phyloP scores from a whole-genome alignment of 2,888 invertebrate genomes.

The Cryptophagus acutangulus region DNA sequence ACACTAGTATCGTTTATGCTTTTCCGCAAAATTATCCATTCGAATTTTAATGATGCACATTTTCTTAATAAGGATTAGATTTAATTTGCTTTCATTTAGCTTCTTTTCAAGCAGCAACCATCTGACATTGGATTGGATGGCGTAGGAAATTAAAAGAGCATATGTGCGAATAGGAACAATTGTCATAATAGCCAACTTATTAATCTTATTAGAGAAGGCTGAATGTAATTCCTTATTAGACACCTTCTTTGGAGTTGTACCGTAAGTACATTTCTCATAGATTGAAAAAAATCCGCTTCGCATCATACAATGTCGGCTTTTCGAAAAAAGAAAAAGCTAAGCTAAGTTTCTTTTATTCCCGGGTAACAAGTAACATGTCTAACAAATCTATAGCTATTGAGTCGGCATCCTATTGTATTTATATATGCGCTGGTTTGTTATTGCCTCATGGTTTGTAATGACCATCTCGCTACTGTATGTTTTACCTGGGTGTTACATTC shows the following conservation, averaged over 20 bases:
- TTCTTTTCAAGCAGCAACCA: no score
- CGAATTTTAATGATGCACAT: no score
- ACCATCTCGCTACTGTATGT: constrained; percentile 33
- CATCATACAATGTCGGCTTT: constrained; percentile 21
- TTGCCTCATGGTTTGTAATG: constrained; percentile 40
- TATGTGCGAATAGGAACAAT: no score
- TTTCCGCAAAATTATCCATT: no score
- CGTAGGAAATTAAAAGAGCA: no score
- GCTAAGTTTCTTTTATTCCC: constrained; percentile 25
- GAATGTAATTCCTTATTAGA: constrained; percentile 4
- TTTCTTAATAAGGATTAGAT: no score
- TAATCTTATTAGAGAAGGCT: no score
- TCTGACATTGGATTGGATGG: no score
- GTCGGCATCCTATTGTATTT: constrained; percentile 36
- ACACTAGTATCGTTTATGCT: no score
- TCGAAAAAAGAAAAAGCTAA: constrained; percentile 22
- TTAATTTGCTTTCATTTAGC: no score
- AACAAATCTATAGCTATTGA: constrained; percentile 30
- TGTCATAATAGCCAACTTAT: no score
- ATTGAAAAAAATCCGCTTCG: not conserved
- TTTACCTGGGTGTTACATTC: not conserved
- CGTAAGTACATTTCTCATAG: constrained; percentile 1
- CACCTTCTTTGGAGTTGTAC: not conserved
- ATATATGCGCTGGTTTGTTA: constrained; percentile 37
- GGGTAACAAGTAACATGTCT: constrained; percentile 29